Evolutionary conservation across 1,140 invertebrate genomes (phyloP), one percentile per base, ranked within the genome.

Genomic region (Temnothorax curvispinosus): DNA sequence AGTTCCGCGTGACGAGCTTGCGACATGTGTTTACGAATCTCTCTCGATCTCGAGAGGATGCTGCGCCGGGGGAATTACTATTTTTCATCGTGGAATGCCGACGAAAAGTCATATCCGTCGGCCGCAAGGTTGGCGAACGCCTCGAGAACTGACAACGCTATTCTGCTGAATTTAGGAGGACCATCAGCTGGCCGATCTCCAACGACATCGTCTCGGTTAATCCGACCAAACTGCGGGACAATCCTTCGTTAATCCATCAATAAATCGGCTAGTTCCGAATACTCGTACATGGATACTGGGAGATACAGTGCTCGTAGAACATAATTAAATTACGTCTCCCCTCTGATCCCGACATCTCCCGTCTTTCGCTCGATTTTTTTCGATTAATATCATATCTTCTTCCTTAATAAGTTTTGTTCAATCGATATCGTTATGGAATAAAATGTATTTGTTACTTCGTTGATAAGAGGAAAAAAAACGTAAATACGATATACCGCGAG

Each of bases 201-300:
- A 54, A 58, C 54, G 13, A 0, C 27, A n/a, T n/a, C 5, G 74
- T 60, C 74, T 27, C 38, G 38, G n/a, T 5, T 76, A 76, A 76
- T 76, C 54, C 74, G 35, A 27, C 35, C 54, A 27, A 58, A 67
- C 5, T 67, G n/a, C 38, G 6, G 38, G 62, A 62, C 38, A 2
- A 41, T 50, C 44, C 47, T 80, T 80, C 64, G 76, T 80, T 80
- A 67, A 80, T 67, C 76, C 76, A 50, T 13, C 76, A 32, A 50
- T 38, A 44, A 65, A 80, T 67, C 47, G 60, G 21, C n/a, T 38
- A 9, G 18, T n/a, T 5, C 44, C 32, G 44, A 38, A 50, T 50
- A 47, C 13, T 27, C 27, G 27, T 1, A 27, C 27, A 78, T 13
- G 44, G 44, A 41, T 67, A 52, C 6, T 44, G 15, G 41, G 27